These are phyloP conservation scores for Melitaea athalia DNA, from an alignment of 2,888 invertebrate species.

Conservation along the genomic window DNA sequence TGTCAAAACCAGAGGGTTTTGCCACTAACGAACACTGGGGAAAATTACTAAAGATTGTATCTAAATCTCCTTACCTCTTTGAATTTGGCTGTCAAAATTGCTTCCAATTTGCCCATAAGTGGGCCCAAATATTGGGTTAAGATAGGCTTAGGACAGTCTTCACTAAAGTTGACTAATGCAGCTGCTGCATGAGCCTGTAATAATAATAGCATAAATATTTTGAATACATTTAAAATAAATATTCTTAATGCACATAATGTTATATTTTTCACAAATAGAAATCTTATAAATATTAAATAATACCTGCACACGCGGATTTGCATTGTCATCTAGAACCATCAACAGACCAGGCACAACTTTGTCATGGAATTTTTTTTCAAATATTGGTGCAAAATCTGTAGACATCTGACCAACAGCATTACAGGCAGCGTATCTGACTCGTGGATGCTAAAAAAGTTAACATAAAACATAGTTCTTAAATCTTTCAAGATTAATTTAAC, in stretches of 20 bases:
- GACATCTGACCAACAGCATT: slow-evolving; percentile 99
- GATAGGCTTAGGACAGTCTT: slow-evolving; percentile 98
- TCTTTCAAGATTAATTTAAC: too few species aligned
- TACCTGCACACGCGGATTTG: slow-evolving; percentile 96
- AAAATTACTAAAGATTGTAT: neutral
- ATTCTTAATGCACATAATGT: too few species aligned
- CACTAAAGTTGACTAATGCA: slow-evolving; percentile 99
- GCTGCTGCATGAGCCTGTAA: slow-evolving; percentile 90
- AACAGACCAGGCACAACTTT: slow-evolving; percentile 96
- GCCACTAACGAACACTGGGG: slow-evolving; percentile 81
- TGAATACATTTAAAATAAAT: too few species aligned
- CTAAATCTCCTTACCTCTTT: slow-evolving; percentile 85
- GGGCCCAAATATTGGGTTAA: slow-evolving; percentile 94
- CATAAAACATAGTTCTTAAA: too few species aligned
- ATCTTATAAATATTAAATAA: neutral
- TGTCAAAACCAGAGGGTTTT: slow-evolving; percentile 57
- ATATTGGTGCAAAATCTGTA: slow-evolving; percentile 97
- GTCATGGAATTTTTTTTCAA: slow-evolving; percentile 98
- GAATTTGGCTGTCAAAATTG: slow-evolving; percentile 94
- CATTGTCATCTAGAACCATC: slow-evolving; percentile 93
- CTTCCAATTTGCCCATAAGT: slow-evolving; percentile 95
- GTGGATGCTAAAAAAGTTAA: slow-evolving; percentile 85
- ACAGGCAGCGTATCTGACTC: slow-evolving; percentile 98
- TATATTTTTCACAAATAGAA: too few species aligned
- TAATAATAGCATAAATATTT: neutral